These are phyloP conservation scores for Mystacornis crossleyi DNA, from an alignment of 2,113 vertebrate species.

Conservation along the genomic window DNA sequence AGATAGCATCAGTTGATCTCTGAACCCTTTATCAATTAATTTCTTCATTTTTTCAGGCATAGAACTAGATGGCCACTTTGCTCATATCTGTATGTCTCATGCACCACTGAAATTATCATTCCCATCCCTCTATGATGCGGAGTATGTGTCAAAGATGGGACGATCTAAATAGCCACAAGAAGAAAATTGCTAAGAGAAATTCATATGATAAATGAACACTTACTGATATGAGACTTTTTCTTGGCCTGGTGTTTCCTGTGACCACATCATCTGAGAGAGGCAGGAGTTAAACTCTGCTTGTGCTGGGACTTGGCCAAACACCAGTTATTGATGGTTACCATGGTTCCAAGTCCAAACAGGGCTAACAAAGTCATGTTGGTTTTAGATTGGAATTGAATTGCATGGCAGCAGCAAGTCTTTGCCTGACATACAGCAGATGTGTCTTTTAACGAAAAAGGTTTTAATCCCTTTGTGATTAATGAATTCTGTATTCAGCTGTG, in stretches of 20 bases:
- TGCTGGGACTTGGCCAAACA: background rate
- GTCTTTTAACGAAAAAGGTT: background rate
- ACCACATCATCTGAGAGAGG: background rate
- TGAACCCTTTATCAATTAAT: background rate
- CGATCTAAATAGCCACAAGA: background rate
- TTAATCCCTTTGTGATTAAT: background rate
- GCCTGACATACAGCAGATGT: background rate
- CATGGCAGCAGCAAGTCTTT: background rate
- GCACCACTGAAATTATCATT: background rate
- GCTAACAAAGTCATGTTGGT: background rate
- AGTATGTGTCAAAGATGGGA: background rate
- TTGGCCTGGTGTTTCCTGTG: background rate
- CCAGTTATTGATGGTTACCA: background rate
- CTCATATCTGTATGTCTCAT: background rate
- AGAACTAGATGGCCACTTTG: background rate
- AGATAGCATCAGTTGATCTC: background rate
- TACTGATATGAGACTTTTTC: background rate
- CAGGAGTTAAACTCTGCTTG: background rate
- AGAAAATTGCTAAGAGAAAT: background rate
- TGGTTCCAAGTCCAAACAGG: background rate
- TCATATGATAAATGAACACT: background rate
- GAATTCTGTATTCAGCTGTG: background rate
- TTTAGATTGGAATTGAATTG: background rate
- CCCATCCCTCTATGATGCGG: background rate
- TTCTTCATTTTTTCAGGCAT: background rate